Percentiles rank a stretch among this genome's conserved stretches.
phyloP scores from a whole-genome alignment of 2,888 invertebrate genomes.

The Piscicola geometra region DNA sequence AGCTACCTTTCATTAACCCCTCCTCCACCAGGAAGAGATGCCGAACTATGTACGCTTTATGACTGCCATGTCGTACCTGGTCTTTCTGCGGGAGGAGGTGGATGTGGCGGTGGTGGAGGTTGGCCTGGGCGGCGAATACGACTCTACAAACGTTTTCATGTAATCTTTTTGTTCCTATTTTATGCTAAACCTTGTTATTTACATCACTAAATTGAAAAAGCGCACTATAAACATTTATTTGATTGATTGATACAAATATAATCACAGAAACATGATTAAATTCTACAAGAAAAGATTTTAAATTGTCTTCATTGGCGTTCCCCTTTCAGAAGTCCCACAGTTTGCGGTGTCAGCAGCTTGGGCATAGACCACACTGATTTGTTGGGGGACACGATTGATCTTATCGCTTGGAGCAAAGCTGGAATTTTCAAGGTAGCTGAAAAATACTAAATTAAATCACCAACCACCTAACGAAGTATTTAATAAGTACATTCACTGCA shows the following conservation, averaged over 20 bases:
- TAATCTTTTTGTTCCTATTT: no score
- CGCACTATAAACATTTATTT: no score
- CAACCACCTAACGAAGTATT: no score
- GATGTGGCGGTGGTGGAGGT: slow-evolving; percentile 93
- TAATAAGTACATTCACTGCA: no score
- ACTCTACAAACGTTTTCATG: slow-evolving; percentile 87
- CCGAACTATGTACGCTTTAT: slow-evolving; percentile 91
- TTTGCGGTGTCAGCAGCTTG: slow-evolving; percentile 83
- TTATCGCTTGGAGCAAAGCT: slow-evolving; percentile 90
- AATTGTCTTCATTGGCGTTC: no score
- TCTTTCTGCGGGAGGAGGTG: slow-evolving; percentile 71
- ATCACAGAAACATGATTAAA: no score
- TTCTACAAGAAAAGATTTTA: no score
- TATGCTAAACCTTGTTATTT: no score
- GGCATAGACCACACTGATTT: slow-evolving; percentile 83
- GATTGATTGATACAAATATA: no score
- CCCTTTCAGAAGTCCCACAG: slow-evolving; percentile 67
- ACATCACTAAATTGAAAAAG: no score
- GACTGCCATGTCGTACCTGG: slow-evolving; percentile 81
- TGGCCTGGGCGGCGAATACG: slow-evolving; percentile 90
- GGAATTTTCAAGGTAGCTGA: slow-evolving; percentile 91
- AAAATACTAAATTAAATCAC: no score
- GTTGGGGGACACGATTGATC: slow-evolving; percentile 73
- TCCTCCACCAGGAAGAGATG: slow-evolving; percentile 65
- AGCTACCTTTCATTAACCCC: no score